phyloP scores from a whole-genome alignment of 2,888 invertebrate species.

The Ischnura elegans region DNA sequence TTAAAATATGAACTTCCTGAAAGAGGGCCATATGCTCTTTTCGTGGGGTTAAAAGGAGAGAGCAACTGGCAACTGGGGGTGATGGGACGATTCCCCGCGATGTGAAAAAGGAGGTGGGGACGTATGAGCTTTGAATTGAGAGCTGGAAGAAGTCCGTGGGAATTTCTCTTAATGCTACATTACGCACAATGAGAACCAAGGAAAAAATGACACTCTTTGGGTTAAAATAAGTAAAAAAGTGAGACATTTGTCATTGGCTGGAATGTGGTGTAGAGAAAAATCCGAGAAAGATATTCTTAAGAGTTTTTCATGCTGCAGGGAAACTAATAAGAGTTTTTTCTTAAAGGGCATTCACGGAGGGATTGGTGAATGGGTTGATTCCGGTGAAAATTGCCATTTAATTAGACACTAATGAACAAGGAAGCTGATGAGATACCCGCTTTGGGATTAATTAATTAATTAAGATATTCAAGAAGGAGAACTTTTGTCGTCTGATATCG shows the following conservation, averaged over 20 bases:
- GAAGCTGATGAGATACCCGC: slow-evolving; percentile 30
- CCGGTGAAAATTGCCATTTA: slow-evolving; percentile 51
- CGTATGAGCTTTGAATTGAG: not conserved
- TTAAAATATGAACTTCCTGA: not conserved
- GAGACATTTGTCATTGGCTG: slow-evolving; percentile 43
- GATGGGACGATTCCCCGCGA: not conserved
- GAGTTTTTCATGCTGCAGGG: slow-evolving; percentile 14
- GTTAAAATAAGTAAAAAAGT: slow-evolving; percentile 41
- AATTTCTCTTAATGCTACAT: slow-evolving; percentile 58
- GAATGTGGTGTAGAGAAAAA: not conserved
- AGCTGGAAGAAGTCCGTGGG: slow-evolving; percentile 2
- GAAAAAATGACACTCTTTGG: slow-evolving; percentile 28
- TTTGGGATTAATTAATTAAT: slow-evolving; percentile 64
- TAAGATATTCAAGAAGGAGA: slow-evolving; percentile 49
- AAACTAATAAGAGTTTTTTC: slow-evolving; percentile 55
- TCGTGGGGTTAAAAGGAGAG: not conserved
- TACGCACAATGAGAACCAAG: slow-evolving; percentile 63
- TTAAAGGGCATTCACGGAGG: slow-evolving; percentile 36
- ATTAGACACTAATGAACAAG: slow-evolving; percentile 64
- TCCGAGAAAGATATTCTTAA: not conserved
- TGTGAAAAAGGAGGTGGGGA: not conserved
- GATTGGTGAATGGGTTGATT: slow-evolving; percentile 50
- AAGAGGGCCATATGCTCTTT: not conserved
- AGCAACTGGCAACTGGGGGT: not conserved
- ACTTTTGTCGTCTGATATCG: slow-evolving; percentile 53